Evolutionary conservation across 2,113 vertebrate genomes (phyloP).

Genomic region (Oreochromis tanganicae): DNA sequence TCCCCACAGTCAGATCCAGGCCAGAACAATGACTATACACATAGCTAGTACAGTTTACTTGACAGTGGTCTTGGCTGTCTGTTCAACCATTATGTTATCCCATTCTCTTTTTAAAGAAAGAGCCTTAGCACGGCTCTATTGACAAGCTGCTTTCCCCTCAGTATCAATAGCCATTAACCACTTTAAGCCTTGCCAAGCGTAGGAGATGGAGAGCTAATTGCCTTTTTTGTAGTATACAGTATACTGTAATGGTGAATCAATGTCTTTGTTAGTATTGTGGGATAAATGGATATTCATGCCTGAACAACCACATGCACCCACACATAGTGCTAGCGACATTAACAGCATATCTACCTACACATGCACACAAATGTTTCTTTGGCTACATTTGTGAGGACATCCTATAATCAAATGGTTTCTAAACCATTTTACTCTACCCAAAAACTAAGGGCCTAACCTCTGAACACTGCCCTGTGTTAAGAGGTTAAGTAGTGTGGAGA

Average conservation of each 20-base stretch:
- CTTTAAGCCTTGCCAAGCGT: conserved; percentile 40
- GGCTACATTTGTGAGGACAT: not conserved
- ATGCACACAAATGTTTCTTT: not conserved
- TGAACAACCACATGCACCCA: not conserved
- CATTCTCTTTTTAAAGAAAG: conserved; percentile 15
- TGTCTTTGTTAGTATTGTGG: conserved; percentile 36
- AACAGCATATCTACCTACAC: not conserved
- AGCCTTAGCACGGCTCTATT: conserved; percentile 26
- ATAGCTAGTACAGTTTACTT: not conserved
- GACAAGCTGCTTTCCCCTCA: conserved; percentile 43
- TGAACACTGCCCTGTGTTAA: not conserved
- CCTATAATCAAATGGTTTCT: not conserved
- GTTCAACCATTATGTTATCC: not conserved
- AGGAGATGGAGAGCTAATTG: conserved; percentile 50
- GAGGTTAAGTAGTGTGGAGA: not conserved
- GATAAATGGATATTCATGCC: conserved; percentile 34
- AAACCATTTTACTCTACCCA: not conserved
- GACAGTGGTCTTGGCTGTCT: not conserved
- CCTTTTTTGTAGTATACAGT: conserved; percentile 15
- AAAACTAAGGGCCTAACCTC: not conserved
- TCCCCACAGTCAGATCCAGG: not conserved
- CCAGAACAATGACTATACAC: not conserved
- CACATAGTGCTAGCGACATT: not conserved
- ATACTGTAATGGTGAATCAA: conserved; percentile 42
- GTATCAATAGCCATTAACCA: conserved; percentile 59